These are phyloP conservation scores for Riptortus pedestris DNA, from an alignment of 1,140 invertebrate species.

Conservation along the genomic window DNA sequence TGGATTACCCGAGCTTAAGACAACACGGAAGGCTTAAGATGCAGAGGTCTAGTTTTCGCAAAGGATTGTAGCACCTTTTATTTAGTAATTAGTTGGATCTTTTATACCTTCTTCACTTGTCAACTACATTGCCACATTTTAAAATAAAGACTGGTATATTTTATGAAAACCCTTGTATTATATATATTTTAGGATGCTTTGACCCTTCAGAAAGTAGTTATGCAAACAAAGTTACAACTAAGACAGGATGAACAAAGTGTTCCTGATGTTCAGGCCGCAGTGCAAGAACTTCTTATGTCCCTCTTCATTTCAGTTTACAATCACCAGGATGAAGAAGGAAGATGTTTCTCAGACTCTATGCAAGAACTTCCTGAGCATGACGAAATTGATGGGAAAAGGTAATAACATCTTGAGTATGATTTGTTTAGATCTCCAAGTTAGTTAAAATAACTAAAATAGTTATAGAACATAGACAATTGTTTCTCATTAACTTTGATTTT, in stretches of 20 bases:
- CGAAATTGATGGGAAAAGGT: slow-evolving; percentile 58
- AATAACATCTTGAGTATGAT: slow-evolving; percentile 31
- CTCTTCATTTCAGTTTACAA: slow-evolving; percentile 91
- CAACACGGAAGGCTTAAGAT: no score
- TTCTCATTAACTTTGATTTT: no score
- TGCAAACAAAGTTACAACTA: slow-evolving; percentile 84
- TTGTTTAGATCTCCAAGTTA: not conserved
- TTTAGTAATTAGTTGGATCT: no score
- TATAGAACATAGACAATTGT: no score
- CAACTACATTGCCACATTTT: no score
- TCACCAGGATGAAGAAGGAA: slow-evolving; percentile 89
- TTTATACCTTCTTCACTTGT: no score
- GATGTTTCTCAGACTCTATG: slow-evolving; percentile 93
- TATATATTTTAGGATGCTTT: slow-evolving; percentile 62
- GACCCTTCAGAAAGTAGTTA: slow-evolving; percentile 78
- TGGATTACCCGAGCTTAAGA: no score
- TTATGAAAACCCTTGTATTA: no score
- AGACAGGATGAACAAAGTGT: slow-evolving; percentile 76
- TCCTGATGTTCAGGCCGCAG: slow-evolving; percentile 75
- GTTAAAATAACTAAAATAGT: no score
- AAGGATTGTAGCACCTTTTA: no score
- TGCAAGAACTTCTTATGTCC: slow-evolving; percentile 83
- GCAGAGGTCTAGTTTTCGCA: no score
- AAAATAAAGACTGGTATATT: no score
- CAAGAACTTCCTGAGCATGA: slow-evolving; percentile 85